Base-by-base conservation (phyloP, 35 echinoderm and acorn worm genomes). In the Apostichopus japonicus region DNA sequence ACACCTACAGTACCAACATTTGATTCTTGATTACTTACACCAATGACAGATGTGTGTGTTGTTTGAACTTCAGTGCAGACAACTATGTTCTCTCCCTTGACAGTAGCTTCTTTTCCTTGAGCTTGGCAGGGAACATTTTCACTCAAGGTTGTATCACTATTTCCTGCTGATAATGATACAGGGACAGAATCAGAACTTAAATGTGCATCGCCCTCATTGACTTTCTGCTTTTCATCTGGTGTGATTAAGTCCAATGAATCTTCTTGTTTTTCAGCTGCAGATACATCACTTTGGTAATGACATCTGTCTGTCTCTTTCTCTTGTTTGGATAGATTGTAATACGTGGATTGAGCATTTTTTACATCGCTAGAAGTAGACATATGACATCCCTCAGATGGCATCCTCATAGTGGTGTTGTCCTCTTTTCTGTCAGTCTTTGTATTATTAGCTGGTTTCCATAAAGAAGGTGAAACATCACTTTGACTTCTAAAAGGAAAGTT, bases 1-100 rank as follows among this genome's bases (percentile, higher is more conserved):
- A 84, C 81, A 84, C 55, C 81, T 53, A 84, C 57, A 23, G 81
- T 84, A 23, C 54, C 57, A 24, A 84, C 81, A 84, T 84, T 84
- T 10, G 81, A 55, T 58, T 84, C 57, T 10, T 84, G 81, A 58
- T 54, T 84, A n/a, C 81, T 84, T 10, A 84, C 81, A 84, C 61
- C 81, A 59, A 84, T 84, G 56, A 84, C 81, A 84, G 81, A 84
- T 19, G 27, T 84, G 17, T 84, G 81, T 21, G 53, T 7, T 75
- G 71, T 7, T 75, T 75, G 16, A 75, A 61, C 57, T 61, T 13
- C 57, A 13, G 57, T 61, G 8, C 57, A 61, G 57, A 61, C 13
- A 61, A 61, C 57, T 61, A 19, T 75, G 71, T 23, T 15, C 16
- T 75, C 17, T 75, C 15, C n/a, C 2, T 6, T 75, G 16, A 21